These are phyloP conservation scores for Metacarcinus magister DNA, from an alignment of 2,888 invertebrate species.

Conservation along the genomic window DNA sequence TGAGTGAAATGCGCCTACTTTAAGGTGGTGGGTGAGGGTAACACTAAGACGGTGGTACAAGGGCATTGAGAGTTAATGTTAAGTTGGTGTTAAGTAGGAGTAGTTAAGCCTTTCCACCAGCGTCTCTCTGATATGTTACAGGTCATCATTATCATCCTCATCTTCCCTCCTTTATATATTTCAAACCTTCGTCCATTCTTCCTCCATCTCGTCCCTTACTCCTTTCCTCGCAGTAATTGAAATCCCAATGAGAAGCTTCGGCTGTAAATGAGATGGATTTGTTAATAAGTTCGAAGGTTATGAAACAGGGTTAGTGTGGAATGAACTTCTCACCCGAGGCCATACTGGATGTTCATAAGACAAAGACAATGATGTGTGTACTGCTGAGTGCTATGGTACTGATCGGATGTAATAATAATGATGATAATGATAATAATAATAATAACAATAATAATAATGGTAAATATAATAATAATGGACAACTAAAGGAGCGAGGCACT, in stretches of 20 bases:
- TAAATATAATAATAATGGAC: background rate
- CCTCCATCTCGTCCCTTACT: background rate
- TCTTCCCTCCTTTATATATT: background rate
- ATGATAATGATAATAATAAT: too few species aligned
- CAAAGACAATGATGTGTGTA: background rate
- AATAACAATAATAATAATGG: background rate
- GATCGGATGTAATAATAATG: background rate
- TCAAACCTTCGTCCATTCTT: background rate
- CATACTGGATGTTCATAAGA: background rate
- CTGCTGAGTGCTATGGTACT: background rate
- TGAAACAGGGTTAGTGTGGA: background rate
- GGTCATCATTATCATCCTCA: background rate
- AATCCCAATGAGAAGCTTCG: background rate
- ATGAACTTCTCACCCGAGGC: background rate
- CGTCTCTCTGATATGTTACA: background rate
- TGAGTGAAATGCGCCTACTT: too few species aligned
- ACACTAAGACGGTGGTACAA: too few species aligned
- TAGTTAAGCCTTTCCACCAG: background rate
- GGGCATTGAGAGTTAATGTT: too few species aligned
- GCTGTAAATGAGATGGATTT: background rate
- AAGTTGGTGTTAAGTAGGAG: too few species aligned
- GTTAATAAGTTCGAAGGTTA: background rate
- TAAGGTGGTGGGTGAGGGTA: too few species aligned
- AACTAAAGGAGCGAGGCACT: background rate
- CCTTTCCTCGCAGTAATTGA: conserved; percentile 11